These are phyloP conservation scores for Sinocyclocheilus grahami DNA, from an alignment of 2,113 vertebrate species.

Conservation along the genomic window DNA sequence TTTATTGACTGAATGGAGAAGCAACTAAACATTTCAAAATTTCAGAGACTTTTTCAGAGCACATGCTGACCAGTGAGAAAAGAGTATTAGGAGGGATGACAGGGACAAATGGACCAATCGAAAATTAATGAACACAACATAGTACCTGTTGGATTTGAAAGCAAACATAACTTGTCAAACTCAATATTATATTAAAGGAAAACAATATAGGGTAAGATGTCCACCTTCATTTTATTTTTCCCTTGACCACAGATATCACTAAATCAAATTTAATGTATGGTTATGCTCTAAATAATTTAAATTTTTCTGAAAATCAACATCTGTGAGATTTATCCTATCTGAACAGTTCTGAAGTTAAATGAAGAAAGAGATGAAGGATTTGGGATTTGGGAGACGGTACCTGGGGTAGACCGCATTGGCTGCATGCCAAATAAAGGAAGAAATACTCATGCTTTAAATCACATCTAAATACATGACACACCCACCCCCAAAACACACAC, in stretches of 20 bases:
- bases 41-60: neutral
- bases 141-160: conserved; percentile 1
- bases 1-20: conserved; percentile 2
- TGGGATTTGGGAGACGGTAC: conserved; percentile 47
- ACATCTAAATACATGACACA: conserved; percentile 3
- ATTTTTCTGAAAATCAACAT: too few relatives aligned
- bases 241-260: neutral
- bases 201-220: neutral
- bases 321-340: neutral
- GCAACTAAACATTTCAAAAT: neutral
- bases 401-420: conserved; percentile 53
- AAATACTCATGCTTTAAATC: conserved; percentile 54
- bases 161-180: neutral
- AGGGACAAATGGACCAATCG: neutral
- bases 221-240: neutral
- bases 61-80: conserved; percentile 10
- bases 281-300: neutral
- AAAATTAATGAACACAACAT: conserved; percentile 13
- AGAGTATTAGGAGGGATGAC: neutral
- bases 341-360: neutral
- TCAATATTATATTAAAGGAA: neutral
- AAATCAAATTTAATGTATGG: neutral
- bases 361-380: neutral
- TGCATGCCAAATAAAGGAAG: conserved; percentile 59
- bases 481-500: neutral